Evolutionary conservation across 2,888 invertebrate genomes (phyloP).

Genomic region (Halictus ligatus): DNA sequence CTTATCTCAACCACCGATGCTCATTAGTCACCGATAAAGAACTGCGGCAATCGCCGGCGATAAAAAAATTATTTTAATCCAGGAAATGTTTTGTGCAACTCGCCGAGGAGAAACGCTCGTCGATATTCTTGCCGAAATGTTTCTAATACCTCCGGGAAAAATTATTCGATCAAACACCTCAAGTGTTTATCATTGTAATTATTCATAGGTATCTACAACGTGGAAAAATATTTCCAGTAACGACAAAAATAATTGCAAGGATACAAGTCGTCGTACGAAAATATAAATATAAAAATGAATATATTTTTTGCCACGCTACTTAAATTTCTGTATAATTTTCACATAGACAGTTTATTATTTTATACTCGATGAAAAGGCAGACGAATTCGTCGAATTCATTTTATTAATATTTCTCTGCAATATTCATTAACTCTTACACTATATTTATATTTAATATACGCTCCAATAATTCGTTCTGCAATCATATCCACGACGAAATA

Average conservation of each 20-base stretch:
- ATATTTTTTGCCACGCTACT: too few relatives aligned
- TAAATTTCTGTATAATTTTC: too few relatives aligned
- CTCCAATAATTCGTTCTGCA: not conserved
- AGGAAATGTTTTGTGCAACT: not conserved
- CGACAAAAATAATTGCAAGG: too few relatives aligned
- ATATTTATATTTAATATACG: not conserved
- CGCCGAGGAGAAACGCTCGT: not conserved
- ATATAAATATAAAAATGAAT: too few relatives aligned
- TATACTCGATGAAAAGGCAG: not conserved
- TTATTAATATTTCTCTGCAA: not conserved
- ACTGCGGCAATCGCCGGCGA: not conserved
- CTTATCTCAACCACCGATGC: slow-evolving; percentile 31
- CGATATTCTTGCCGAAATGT: not conserved
- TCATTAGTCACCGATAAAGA: slow-evolving; percentile 40
- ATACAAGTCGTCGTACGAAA: too few relatives aligned
- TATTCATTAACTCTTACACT: not conserved
- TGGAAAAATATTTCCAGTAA: not conserved
- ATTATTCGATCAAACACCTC: not conserved
- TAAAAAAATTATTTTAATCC: slow-evolving; percentile 5
- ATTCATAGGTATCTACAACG: not conserved
- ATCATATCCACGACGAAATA: not conserved
- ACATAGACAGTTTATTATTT: too few relatives aligned
- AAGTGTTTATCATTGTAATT: not conserved
- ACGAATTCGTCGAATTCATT: not conserved
- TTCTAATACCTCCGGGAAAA: not conserved